A percentile compares a stretch with the other conserved stretches of the same genome.
Conservation (phyloP, 2,797 vertebrate genomes). For the Fratercula arctica region DNA sequence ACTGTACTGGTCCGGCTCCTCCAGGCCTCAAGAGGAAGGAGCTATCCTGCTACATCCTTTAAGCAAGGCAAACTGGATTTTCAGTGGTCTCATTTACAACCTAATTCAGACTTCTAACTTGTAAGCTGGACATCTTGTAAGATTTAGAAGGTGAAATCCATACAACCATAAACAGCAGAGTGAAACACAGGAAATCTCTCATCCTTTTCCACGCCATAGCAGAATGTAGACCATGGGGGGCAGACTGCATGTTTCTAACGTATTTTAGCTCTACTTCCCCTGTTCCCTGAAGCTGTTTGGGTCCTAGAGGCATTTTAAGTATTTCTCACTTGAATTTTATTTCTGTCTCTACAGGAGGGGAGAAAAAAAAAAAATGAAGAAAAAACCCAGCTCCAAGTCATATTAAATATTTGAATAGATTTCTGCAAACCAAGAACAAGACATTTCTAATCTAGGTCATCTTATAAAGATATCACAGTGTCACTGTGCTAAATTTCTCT, state of each 20-base stretch:
- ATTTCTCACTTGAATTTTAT: not conserved
- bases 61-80: not conserved
- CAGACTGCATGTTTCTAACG: not conserved
- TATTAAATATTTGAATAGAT: conserved; percentile 25
- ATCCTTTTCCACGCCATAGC: not conserved
- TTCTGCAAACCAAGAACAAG: conserved; percentile 17
- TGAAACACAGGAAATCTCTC: not conserved
- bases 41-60: not conserved
- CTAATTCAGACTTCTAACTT: not conserved
- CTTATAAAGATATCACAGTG: not conserved
- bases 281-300: not conserved
- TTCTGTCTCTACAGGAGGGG: not conserved
- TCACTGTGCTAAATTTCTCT: not conserved
- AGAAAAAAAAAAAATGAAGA: too few species aligned
- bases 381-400: not conserved
- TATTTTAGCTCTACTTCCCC: not conserved
- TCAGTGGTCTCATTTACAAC: not conserved
- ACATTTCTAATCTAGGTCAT: not conserved
- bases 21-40: not conserved
- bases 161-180: not conserved
- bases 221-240: not conserved
- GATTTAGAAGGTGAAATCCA: not conserved
- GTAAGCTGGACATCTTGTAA: not conserved
- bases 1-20: not conserved
- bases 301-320: not conserved